Evolutionary conservation across 1,140 invertebrate species (phyloP), one percentile per base, ranked within the genome.

Genomic region (Drosophila nigromelanica): DNA sequence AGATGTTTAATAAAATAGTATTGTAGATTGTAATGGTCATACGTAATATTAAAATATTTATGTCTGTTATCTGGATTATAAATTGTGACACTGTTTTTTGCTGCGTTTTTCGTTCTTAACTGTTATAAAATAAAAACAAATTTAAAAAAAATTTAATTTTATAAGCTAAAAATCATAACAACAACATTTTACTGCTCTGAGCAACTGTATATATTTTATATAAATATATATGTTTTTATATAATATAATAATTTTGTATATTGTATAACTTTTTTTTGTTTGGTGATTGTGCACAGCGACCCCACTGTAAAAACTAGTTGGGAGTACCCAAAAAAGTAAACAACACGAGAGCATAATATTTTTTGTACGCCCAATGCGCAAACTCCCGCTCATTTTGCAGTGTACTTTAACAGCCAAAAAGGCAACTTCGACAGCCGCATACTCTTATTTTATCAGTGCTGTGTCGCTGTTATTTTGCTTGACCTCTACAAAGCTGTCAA

Each of bases 261-360:
- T 18, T 18, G 18, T 18, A 18, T 18, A 18, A 18, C 18, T 24
- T 24, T 24, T 27, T 27, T 27, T 5, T 27, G 27, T 27, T 27
- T 27, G 27, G 5, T 27, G 5, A 27, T 6, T 5, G 5, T 35
- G 6, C 7, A 33, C 30, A 7, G 27, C 37, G 61, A 6, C 52
- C 40, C 27, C 42, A 68, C 70, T 73, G 70, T 73, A 40, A 11
- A 48, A 54, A 45, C 55, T 7, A 11, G 50, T 55, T 35, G 67
- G 40, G 42, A 68, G 48, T n/a, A 55, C 52, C 45, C 24, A 47
- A 55, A 67, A 60, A 47, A 39, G 42, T 72, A 72, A 72, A 72
- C 69, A 72, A 50, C 8, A 50, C 37, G 62, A 72, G 69, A 67
- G 70, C 40, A 51, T 40, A 50, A 37, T 64, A 30, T n/a, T 14